Base-by-base conservation (phyloP, 23 tunicate species). In the Ciona savignyi region DNA sequence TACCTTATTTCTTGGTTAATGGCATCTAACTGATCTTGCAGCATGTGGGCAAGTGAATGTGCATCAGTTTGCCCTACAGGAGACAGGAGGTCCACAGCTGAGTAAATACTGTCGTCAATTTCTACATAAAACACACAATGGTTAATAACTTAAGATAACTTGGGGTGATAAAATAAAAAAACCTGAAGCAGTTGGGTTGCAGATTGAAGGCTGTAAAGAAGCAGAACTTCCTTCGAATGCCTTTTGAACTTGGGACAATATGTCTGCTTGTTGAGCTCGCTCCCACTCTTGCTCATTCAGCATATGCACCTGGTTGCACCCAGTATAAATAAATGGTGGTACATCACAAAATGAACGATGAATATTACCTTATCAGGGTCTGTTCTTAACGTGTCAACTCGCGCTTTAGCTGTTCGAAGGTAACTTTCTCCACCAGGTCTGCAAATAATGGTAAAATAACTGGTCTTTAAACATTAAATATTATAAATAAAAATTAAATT, bases 1-100 rank as follows among this genome's bases (percentile, higher is more conserved):
- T 21, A 90, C 97, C 81, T 84, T 25, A 91, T 91, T 76, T 91
- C 97, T 65, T 80, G 82, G 67, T 91, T 91, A 33, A 91, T 85
- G 21, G 82, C 78, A 61, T 91, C 86, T 30, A 91, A 80, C 66
- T 91, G 86, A 67, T 81, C 87, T 61, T 91, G 91, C 30, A 91
- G 76, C 83, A 80, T 77, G 66, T 76, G 67, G 0, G 91, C 83
- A 0, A 84, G 77, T 1, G 97, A 91, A 1, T 84, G 82, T 3
- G 87, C 76, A 35, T 91, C 83, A 0, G 74, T 66, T 66, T 68
- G 87, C 3, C 63, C 83, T 0, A 26, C 63, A n/a, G 86, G 82
- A 1, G 87, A 81, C 30, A 80, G 68, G 25, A 88, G 70, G 35
- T 88, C 96, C 23, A 62, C 76, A 29, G 96, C 96, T 19, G 96